Conservation (phyloP, 2,888 invertebrate species). For the Yponomeuta plumbellus region DNA sequence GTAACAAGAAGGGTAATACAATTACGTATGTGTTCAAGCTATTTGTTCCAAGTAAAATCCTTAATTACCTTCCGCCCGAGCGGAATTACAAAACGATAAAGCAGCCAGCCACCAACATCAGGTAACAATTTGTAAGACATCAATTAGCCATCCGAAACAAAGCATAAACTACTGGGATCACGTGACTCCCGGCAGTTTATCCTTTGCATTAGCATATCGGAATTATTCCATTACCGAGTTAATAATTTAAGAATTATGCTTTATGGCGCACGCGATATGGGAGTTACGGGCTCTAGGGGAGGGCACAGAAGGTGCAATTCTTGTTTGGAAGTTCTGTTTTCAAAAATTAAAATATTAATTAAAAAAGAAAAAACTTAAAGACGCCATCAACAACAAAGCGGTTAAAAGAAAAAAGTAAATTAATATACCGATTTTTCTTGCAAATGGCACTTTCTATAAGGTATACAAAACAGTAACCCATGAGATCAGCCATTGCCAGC, state of each 20-base stretch:
- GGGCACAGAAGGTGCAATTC: slow-evolving; percentile 26
- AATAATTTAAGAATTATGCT: slow-evolving; percentile 73
- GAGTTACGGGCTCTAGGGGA: slow-evolving; percentile 64
- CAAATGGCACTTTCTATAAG: no score
- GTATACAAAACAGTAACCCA: no score
- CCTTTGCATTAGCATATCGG: slow-evolving; percentile 63
- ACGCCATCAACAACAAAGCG: no score
- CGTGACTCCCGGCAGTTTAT: slow-evolving; percentile 56
- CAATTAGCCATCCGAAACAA: slow-evolving; percentile 26
- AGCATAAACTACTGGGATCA: slow-evolving; percentile 33
- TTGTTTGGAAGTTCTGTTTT: no score
- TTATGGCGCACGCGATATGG: slow-evolving; percentile 56
- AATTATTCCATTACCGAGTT: slow-evolving; percentile 71
- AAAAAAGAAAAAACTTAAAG: no score
- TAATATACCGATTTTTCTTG: no score
- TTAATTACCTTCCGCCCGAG: neutral
- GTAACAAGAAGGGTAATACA: no score
- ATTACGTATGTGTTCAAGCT: neutral
- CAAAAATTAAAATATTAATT: no score
- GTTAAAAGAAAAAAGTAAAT: no score
- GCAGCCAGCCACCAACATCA: neutral
- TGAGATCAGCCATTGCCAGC: no score
- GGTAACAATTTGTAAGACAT: slow-evolving; percentile 13
- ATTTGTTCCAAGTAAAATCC: neutral
- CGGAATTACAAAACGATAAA: neutral